These are phyloP conservation scores for Steatornis caripensis DNA, from an alignment of 2,113 vertebrate species.

Conservation along the genomic window DNA sequence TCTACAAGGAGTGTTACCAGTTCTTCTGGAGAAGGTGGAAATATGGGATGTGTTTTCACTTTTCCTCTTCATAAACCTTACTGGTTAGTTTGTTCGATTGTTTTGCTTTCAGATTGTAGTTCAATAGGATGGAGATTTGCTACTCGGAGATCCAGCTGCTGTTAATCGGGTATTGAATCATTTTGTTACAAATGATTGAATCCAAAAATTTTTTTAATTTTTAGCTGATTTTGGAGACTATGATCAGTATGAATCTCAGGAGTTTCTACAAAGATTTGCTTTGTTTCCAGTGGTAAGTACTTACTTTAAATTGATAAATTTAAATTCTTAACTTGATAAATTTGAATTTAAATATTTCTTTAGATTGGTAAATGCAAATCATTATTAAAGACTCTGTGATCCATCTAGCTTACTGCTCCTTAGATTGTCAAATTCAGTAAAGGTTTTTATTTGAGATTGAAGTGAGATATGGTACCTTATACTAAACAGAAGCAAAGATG, in stretches of 20 bases:
- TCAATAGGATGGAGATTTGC: background rate
- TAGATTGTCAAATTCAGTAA: background rate
- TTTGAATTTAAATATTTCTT: background rate
- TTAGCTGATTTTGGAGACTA: conserved; percentile 97
- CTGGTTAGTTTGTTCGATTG: background rate
- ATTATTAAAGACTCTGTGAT: background rate
- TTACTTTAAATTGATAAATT: background rate
- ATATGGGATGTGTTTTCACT: background rate
- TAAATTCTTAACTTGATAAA: background rate
- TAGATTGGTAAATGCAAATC: background rate
- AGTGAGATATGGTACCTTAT: background rate
- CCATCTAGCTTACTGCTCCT: background rate
- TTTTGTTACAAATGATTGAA: background rate
- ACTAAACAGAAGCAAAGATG: background rate
- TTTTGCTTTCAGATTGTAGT: background rate
- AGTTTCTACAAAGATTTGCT: conserved; percentile 95
- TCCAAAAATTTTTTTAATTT: conserved; percentile 16
- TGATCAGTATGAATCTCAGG: conserved; percentile 94
- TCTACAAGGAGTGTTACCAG: background rate
- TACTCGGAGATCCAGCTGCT: background rate
- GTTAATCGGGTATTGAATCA: background rate
- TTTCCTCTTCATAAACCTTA: background rate
- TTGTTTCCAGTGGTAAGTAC: conserved; percentile 94
- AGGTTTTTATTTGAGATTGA: background rate
- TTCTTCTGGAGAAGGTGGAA: background rate